Base-by-base conservation (phyloP, 2,797 vertebrate genomes). In the Choloepus didactylus region DNA sequence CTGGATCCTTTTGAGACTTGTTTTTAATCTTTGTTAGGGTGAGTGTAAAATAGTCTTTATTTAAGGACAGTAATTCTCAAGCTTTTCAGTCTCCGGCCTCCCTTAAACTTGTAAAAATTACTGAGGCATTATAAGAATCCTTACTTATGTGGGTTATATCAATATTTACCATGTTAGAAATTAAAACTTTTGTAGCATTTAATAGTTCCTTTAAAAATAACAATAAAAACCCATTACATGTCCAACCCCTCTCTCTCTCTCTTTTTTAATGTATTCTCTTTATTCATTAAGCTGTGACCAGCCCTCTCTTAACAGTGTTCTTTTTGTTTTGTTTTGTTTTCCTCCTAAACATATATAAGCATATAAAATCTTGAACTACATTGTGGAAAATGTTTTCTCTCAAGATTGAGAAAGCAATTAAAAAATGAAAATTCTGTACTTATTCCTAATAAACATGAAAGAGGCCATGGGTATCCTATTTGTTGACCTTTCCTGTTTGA, bases 341-440 rank as follows among this genome's bases (percentile, higher is more conserved):
- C 70, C 83, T 92, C 64, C 54, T 56, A 79, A 83, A 14, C 72
- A 91, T 46, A 93, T 44, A 86, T 93, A 93, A 96, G 56, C 66
- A 51, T 95, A 83, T 80, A 91, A 83, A 91, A 87, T 91, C 27
- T 70, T 95, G 87, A 87, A 51, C 72, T 93, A 62, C 49, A 46
- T 93, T 85, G 44, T 72, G 41, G 77, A 94, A 95, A 94, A 72
- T 92, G 9, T 72, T 81, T 92, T 85, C 87, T 86, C 31, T 90
- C 31, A 81, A 77, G 62, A 23, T 80, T 96, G 73, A 92, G 67
- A 83, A 92, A 80, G 85, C 67, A 89, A 31, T 96, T 89, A 86
- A 93, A 92, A 91, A 94, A 87, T 79, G 85, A 93, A 64, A 92
- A 93, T 94, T 96, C 62, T 94, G 85, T 77, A 67, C 44, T 82